phyloP scores from a whole-genome alignment of 2,113 vertebrate species.

The Platichthys flesus region DNA sequence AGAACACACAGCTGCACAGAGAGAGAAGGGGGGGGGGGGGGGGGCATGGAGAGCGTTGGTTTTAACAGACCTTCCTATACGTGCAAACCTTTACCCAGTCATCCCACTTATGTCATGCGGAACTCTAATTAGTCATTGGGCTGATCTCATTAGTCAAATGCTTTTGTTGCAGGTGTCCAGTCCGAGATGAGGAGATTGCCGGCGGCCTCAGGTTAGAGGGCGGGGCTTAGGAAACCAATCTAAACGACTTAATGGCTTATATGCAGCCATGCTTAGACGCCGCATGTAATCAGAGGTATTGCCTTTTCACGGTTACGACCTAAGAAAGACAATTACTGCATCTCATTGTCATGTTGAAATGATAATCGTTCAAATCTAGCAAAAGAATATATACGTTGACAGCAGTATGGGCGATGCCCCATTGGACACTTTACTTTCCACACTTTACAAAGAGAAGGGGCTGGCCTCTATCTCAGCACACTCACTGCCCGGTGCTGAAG shows the following conservation, averaged over 20 bases:
- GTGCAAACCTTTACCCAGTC: constrained; percentile 40
- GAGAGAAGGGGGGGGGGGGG: background rate
- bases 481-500: constrained; percentile 33
- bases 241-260: constrained; percentile 55
- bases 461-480: constrained; percentile 32
- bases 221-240: constrained; percentile 51
- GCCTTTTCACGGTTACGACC: constrained; percentile 3
- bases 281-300: constrained; percentile 46
- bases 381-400: background rate
- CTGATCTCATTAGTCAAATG: constrained; percentile 79
- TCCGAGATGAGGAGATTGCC: constrained; percentile 68
- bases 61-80: constrained; percentile 23
- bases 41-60: constrained; percentile 38
- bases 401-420: background rate
- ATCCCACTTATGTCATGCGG: constrained; percentile 51
- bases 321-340: background rate
- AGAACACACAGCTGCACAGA: constrained; percentile 52
- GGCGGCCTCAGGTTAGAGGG: constrained; percentile 61
- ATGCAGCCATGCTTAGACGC: constrained; percentile 41
- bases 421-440: background rate
- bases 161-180: constrained; percentile 73
- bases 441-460: background rate
- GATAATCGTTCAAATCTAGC: background rate
- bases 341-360: constrained; percentile 12
- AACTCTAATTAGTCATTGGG: constrained; percentile 79